Conservation (phyloP, 2,113 vertebrate genomes). For the Tringa solitaria region DNA sequence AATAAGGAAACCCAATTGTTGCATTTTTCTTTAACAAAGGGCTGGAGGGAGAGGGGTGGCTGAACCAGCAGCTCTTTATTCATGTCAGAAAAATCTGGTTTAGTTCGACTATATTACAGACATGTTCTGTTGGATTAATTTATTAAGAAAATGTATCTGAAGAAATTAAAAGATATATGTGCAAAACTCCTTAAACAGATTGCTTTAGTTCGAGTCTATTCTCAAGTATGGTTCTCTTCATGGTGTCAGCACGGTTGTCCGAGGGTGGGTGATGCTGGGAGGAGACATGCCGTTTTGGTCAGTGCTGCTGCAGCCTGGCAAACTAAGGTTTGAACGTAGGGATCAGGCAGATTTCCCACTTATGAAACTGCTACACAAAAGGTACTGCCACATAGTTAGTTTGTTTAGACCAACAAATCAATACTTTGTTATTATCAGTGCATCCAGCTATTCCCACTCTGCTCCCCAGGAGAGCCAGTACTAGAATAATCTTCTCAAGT, state of each 20-base stretch:
- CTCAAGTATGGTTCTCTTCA: accelerated
- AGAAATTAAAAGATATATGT: not conserved
- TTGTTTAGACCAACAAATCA: not conserved
- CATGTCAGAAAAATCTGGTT: not conserved
- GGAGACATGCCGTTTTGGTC: not conserved
- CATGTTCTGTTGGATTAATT: not conserved
- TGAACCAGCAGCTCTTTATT: not conserved
- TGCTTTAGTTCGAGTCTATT: not conserved
- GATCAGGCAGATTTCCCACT: not conserved
- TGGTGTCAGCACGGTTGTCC: accelerated
- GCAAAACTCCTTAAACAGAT: not conserved
- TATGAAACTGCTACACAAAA: not conserved
- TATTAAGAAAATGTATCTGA: not conserved
- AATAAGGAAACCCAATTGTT: not conserved
- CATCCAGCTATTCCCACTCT: not conserved
- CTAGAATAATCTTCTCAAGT: not conserved
- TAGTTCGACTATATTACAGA: not conserved
- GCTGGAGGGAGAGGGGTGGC: not conserved
- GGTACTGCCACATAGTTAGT: not conserved
- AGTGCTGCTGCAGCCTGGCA: not conserved
- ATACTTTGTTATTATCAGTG: not conserved
- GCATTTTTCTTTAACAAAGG: constrained; percentile 18
- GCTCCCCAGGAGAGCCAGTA: not conserved
- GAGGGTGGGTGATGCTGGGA: accelerated
- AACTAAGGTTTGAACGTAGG: not conserved